Base-by-base conservation (phyloP, 1,140 invertebrate species). In the Pogonus chalceus region DNA sequence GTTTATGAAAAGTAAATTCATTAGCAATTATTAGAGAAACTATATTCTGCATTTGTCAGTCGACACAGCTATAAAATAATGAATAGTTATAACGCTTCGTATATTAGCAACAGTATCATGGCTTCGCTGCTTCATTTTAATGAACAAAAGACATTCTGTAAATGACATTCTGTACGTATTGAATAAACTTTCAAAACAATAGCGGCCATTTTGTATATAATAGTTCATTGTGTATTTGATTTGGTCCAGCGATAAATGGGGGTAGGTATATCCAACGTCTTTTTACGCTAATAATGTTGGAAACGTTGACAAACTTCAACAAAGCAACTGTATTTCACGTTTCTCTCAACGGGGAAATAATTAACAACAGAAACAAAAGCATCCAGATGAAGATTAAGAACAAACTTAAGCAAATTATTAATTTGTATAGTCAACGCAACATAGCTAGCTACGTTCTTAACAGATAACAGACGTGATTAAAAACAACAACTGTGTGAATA, bases 221-320 rank as follows among this genome's bases (percentile, higher is more conserved):
- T 43, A 43, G 37, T 43, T 43, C 37, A 43, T 43, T 43, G 37
- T 43, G 18, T 43, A 16, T 43, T 18, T 43, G 37, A 43, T 43
- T 43, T 43, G 37, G 37, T 43, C 37, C 37, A 43, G 37, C 37
- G 37, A 43, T 43, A 43, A 43, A 43, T 43, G 37, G n/a, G n/a
- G n/a, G 9, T 43, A 10, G 18, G 18, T 43, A 43, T 43, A 10
- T 16, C 4, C 37, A 31, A 14, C 4, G 7, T 31, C 26, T 31
- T 7, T 18, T 9, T 43, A 18, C 37, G 18, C 18, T 43, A 43
- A 43, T 43, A 43, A 43, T 18, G 37, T 43, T 43, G 26, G 26
- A 31, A 31, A 31, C 18, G 37, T 43, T 4, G 37, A 18, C 37
- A 43, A 43, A 43, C 37, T 43, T 31, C 4, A 31, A 31, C 26